Evolutionary conservation across 1,140 invertebrate genomes (phyloP).

Genomic region (Carposina sasakii): DNA sequence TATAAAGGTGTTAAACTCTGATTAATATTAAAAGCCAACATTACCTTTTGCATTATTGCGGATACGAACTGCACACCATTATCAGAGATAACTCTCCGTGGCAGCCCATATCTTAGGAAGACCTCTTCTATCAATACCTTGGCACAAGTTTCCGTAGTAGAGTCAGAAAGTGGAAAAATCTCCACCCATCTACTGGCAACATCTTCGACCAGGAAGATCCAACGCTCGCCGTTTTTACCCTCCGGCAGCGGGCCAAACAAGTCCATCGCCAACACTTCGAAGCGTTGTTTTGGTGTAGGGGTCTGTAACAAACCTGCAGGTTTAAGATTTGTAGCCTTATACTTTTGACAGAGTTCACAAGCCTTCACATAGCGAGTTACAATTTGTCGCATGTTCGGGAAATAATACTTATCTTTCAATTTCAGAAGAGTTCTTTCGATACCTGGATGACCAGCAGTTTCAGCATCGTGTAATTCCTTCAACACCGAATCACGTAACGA

Average conservation of each 20-base stretch:
- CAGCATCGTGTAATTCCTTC: conserved; percentile 28
- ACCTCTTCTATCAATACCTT: conserved; percentile 6
- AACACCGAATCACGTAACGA: conserved; percentile 8
- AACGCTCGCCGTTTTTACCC: conserved; percentile 17
- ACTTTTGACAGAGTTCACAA: conserved; percentile 30
- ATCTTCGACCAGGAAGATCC: too few species aligned
- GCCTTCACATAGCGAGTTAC: conserved; percentile 21
- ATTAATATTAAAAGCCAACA: conserved; percentile 25
- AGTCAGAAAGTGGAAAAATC: conserved; percentile 17
- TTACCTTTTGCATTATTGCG: conserved; percentile 21
- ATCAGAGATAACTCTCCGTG: conserved; percentile 9
- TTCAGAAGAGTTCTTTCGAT: not conserved
- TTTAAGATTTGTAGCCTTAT: conserved; percentile 32
- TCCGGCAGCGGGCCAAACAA: conserved; percentile 20
- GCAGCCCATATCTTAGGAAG: conserved; percentile 14
- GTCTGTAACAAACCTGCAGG: conserved; percentile 28
- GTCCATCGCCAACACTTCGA: conserved; percentile 15
- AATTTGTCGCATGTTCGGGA: conserved; percentile 20
- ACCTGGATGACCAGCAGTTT: conserved; percentile 33
- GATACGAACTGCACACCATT: conserved; percentile 14
- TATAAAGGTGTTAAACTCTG: conserved; percentile 37
- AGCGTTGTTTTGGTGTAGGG: conserved; percentile 17
- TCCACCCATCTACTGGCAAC: conserved; percentile 23
- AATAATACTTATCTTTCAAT: conserved; percentile 30
- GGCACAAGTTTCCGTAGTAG: conserved; percentile 19